Conservation (phyloP, 2,797 vertebrate genomes). For the Simalia tracyae region DNA sequence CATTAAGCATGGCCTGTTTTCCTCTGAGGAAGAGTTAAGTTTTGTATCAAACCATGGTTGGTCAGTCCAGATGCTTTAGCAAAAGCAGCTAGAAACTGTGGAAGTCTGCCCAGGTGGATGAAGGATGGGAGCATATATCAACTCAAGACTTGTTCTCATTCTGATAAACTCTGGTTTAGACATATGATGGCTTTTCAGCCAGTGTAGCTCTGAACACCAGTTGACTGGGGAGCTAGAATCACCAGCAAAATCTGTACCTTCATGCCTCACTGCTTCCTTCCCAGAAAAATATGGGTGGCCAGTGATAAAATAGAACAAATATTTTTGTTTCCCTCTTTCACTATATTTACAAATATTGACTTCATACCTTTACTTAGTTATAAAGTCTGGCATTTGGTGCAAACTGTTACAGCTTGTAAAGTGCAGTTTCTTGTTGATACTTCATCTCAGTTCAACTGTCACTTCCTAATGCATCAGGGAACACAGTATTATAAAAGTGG, state of each 20-base stretch:
- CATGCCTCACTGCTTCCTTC: background rate
- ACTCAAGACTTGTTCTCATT: background rate
- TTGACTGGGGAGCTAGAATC: background rate
- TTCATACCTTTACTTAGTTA: conserved; percentile 5
- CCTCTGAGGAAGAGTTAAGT: background rate
- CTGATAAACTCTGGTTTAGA: background rate
- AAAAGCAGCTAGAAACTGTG: background rate
- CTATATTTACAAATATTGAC: conserved; percentile 1
- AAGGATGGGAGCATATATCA: background rate
- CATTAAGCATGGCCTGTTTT: background rate
- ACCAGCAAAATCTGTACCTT: background rate
- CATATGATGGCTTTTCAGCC: background rate
- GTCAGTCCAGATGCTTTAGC: background rate
- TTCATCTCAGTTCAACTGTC: conserved; percentile 36
- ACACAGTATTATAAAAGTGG: conserved; percentile 12
- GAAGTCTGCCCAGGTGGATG: background rate
- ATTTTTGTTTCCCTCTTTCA: conserved; percentile 3
- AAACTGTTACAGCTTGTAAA: conserved; percentile 2
- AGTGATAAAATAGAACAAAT: background rate
- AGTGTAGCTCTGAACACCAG: background rate
- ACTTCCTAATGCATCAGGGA: conserved; percentile 7
- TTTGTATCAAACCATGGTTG: background rate
- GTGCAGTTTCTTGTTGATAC: conserved; percentile 15
- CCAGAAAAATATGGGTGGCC: background rate
- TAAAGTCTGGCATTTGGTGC: conserved; percentile 11